phyloP scores from a whole-genome alignment of 2,113 vertebrate genomes.

The Capreolus pygargus region DNA sequence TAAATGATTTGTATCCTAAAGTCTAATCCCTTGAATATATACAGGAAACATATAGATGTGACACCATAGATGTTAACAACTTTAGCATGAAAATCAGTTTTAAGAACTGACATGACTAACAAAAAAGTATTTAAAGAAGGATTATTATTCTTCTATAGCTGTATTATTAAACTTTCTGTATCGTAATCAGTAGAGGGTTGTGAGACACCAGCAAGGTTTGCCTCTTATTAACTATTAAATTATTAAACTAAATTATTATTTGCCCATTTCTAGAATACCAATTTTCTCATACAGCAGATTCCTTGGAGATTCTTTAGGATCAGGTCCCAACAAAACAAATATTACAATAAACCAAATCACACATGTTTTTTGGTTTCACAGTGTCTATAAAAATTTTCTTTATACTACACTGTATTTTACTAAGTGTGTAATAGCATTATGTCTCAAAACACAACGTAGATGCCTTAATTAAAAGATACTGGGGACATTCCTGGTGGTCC shows the following conservation, averaged over 20 bases:
- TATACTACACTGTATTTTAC: neutral
- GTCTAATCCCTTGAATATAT: neutral
- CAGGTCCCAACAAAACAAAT: neutral
- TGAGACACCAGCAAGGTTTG: too few relatives aligned
- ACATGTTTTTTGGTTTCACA: neutral
- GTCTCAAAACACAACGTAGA: neutral
- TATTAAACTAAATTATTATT: accelerated
- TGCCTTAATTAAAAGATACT: neutral
- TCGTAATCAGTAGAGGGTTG: neutral
- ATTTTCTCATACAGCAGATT: neutral
- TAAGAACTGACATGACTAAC: neutral
- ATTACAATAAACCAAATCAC: neutral
- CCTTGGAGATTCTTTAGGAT: neutral
- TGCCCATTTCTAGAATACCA: neutral
- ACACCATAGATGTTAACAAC: accelerated
- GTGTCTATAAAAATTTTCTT: neutral
- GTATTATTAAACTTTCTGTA: accelerated
- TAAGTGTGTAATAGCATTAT: neutral
- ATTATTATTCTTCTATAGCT: accelerated
- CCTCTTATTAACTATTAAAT: neutral
- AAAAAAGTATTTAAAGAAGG: neutral
- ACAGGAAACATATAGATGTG: neutral
- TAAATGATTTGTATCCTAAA: accelerated
- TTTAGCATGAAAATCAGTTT: accelerated
- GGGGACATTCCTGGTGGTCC: neutral